These are phyloP conservation scores for Sphyrna mokarran DNA, from an alignment of 2,113 vertebrate genomes.

Conservation along the genomic window DNA sequence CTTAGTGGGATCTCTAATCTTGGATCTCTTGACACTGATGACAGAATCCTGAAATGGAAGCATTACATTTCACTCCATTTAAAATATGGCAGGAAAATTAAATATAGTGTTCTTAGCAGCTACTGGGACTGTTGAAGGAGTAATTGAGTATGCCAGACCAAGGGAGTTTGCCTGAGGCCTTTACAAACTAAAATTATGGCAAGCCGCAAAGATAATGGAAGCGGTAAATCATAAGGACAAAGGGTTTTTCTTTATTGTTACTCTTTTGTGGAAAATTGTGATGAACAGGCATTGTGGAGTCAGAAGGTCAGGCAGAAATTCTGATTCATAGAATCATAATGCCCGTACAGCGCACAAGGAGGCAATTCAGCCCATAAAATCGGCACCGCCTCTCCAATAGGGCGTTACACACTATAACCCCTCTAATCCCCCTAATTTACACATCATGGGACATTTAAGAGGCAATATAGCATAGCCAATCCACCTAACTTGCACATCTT, in stretches of 20 bases:
- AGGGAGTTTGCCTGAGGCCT: not conserved
- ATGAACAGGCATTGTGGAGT: not conserved
- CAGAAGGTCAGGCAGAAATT: not conserved
- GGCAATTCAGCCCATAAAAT: too few species aligned
- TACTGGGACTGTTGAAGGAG: not conserved
- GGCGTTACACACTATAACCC: too few species aligned
- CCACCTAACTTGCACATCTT: too few species aligned
- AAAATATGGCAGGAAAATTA: not conserved
- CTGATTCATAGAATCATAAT: not conserved
- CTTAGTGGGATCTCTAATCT: not conserved
- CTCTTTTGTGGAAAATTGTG: not conserved
- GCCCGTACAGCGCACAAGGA: too few species aligned
- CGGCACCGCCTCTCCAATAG: too few species aligned
- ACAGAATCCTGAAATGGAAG: not conserved
- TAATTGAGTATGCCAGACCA: not conserved
- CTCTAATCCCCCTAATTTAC: too few species aligned
- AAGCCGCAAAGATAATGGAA: not conserved
- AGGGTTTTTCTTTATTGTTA: not conserved
- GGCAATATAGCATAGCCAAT: too few species aligned
- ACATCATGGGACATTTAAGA: too few species aligned
- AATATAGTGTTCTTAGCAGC: not conserved
- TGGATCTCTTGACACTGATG: not conserved
- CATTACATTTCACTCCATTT: not conserved
- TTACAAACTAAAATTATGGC: not conserved
- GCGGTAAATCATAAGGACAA: not conserved